Percentiles rank a stretch among this genome's conserved stretches.
Evolutionary conservation across 2,888 invertebrate genomes (phyloP).

Genomic region (Noctua janthe): DNA sequence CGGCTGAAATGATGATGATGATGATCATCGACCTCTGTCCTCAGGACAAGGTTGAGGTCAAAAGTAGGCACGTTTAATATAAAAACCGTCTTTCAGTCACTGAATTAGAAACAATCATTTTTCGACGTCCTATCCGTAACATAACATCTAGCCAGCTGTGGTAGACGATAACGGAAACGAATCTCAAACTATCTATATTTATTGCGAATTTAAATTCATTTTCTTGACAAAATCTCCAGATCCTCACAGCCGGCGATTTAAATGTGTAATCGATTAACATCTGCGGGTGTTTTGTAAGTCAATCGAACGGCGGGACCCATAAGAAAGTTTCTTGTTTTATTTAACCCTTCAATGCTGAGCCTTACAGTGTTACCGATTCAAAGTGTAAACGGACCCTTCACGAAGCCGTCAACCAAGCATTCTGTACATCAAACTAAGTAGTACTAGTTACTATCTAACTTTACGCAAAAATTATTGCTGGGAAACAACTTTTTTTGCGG

Average conservation of each 20-base stretch:
- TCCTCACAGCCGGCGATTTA: conserved; percentile 38
- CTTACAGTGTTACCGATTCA: background rate
- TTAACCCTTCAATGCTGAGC: conserved; percentile 19
- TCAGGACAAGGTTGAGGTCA: too few relatives aligned
- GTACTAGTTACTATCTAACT: too few relatives aligned
- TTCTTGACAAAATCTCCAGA: conserved; percentile 5
- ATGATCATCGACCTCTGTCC: too few relatives aligned
- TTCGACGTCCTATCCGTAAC: background rate
- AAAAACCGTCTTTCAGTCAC: too few relatives aligned
- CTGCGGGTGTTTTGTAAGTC: conserved; percentile 60
- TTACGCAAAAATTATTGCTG: background rate
- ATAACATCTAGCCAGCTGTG: background rate
- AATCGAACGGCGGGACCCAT: conserved; percentile 30
- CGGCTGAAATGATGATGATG: too few relatives aligned
- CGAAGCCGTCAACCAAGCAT: background rate
- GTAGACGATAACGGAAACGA: background rate
- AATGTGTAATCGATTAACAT: conserved; percentile 64
- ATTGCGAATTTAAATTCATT: background rate
- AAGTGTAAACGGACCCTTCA: background rate
- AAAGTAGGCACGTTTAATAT: too few relatives aligned
- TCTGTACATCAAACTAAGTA: background rate
- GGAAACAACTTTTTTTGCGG: background rate
- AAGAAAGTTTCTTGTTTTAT: background rate
- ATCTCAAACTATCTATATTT: background rate
- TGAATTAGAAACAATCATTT: background rate